These are phyloP conservation scores for Furcula furcula DNA, from an alignment of 2,888 invertebrate genomes.

Conservation along the genomic window DNA sequence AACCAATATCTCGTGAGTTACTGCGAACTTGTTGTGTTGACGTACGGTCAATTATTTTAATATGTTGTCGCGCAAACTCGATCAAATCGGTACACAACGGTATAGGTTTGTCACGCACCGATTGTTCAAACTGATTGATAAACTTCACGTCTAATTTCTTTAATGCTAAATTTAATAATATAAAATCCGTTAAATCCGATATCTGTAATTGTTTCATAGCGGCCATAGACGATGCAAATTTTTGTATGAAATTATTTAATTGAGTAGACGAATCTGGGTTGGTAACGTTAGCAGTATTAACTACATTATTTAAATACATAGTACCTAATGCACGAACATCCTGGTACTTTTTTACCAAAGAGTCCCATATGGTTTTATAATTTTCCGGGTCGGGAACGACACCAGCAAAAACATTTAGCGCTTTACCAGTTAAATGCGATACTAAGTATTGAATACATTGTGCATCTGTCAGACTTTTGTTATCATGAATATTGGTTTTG, in stretches of 20 bases:
- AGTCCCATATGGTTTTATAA: neutral
- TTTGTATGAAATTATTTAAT: neutral
- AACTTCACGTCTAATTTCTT: neutral
- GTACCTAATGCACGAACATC: neutral
- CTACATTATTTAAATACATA: constrained; percentile 1
- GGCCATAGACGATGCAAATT: neutral
- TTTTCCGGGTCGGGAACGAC: neutral
- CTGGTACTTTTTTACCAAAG: neutral
- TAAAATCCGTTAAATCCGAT: neutral
- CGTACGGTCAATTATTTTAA: neutral
- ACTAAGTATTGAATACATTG: neutral
- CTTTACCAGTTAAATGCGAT: neutral
- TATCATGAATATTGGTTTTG: constrained; percentile 2
- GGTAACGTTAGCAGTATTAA: no score
- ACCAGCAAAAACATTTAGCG: neutral
- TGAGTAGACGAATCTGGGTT: neutral
- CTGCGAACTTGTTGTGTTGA: no score
- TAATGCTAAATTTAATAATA: neutral
- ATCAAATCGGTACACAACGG: neutral
- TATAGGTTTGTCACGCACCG: neutral
- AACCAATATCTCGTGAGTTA: no score
- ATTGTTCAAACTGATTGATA: neutral
- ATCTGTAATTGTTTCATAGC: neutral
- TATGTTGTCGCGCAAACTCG: neutral
- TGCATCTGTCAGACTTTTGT: neutral